Percentiles rank a stretch among this genome's conserved stretches.
These are phyloP conservation scores for Octomys mimax DNA, from an alignment of 2,797 vertebrate species.

Conservation along the genomic window DNA sequence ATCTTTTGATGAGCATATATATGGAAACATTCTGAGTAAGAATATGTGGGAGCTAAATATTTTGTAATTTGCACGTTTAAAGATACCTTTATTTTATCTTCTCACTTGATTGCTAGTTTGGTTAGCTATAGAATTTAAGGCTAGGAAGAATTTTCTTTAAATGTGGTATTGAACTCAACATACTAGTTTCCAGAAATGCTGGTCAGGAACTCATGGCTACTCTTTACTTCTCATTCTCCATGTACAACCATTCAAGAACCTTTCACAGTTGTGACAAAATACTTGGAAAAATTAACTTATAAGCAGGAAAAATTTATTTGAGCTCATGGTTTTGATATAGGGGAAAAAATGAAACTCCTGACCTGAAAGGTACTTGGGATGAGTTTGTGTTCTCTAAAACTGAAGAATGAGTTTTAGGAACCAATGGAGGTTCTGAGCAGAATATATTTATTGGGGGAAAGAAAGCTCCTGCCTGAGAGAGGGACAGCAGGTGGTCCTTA, in stretches of 20 bases:
- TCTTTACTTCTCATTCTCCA: background rate
- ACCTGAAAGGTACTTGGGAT: too few species aligned
- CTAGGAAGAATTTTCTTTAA: slow-evolving; percentile 40
- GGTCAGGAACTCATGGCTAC: background rate
- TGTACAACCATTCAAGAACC: background rate
- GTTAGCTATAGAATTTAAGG: slow-evolving; percentile 15
- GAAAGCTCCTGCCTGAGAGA: too few species aligned
- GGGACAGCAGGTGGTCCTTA: too few species aligned
- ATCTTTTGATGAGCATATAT: slow-evolving; percentile 11
- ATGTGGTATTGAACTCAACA: background rate
- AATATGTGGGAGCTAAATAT: slow-evolving; percentile 44
- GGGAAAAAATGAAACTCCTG: too few species aligned
- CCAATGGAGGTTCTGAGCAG: too few species aligned
- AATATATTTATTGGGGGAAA: too few species aligned
- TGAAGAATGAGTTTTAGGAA: too few species aligned
- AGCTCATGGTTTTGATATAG: background rate
- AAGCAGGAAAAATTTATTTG: background rate
- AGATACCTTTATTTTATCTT: slow-evolving; percentile 29
- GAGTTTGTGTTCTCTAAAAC: too few species aligned
- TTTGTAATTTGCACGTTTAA: slow-evolving; percentile 37
- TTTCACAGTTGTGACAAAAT: background rate
- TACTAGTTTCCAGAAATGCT: background rate
- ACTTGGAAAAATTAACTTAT: background rate
- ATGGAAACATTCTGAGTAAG: slow-evolving; percentile 19
- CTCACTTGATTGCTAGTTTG: slow-evolving; percentile 30